Conservation (phyloP, 2,888 invertebrate species). For the Lasioglossum calceatum region DNA sequence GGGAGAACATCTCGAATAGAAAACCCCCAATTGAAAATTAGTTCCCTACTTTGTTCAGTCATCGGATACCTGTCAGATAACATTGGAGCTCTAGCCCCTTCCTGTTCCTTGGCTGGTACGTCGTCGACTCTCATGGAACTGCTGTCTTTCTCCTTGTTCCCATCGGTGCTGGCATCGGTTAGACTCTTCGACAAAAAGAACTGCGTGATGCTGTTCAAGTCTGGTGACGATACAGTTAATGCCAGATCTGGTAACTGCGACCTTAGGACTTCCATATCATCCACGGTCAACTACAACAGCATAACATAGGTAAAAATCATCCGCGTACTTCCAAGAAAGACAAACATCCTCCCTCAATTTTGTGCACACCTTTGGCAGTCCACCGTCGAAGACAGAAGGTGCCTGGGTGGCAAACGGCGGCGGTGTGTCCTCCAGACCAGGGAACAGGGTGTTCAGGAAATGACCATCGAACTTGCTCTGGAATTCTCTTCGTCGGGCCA, state of each 20-base stretch:
- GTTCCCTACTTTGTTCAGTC: not conserved
- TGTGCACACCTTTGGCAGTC: constrained; percentile 87
- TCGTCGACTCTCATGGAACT: constrained; percentile 76
- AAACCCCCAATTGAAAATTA: not conserved
- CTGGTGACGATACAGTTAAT: constrained; percentile 88
- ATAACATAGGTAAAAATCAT: not conserved
- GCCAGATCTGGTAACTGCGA: constrained; percentile 89
- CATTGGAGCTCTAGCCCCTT: constrained; percentile 70
- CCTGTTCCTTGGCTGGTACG: constrained; percentile 72
- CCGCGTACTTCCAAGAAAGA: not conserved
- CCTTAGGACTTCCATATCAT: constrained; percentile 88
- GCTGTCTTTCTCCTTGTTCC: constrained; percentile 78
- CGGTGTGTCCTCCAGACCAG: constrained; percentile 95
- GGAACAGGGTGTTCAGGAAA: constrained; percentile 93
- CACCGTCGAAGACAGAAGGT: constrained; percentile 91
- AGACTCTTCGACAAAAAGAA: constrained; percentile 88
- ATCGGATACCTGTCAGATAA: constrained; percentile 78
- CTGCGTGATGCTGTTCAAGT: constrained; percentile 89
- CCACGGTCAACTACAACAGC: constrained; percentile 80
- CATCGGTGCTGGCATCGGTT: constrained; percentile 76
- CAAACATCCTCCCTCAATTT: not conserved
- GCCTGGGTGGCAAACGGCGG: constrained; percentile 93
- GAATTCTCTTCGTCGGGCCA: constrained; percentile 91
- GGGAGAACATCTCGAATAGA: not conserved
- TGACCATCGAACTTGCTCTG: constrained; percentile 92